phyloP scores from a whole-genome alignment of 2,113 vertebrate species.

The Oostethus manadensis region DNA sequence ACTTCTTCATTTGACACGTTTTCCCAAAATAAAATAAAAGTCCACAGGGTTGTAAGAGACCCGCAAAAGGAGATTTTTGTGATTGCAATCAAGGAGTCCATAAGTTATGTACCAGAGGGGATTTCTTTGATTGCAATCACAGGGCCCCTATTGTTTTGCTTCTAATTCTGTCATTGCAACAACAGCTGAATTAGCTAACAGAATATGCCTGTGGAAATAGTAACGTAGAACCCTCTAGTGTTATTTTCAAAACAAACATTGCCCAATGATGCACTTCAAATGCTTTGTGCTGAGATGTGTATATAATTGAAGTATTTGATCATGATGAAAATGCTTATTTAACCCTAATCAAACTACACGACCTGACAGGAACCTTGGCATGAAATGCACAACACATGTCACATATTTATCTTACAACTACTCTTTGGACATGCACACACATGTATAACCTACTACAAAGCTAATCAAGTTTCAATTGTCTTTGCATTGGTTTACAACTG shows the following conservation, averaged over 20 bases:
- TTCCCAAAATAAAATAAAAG: slow-evolving; percentile 20
- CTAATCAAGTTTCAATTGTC: background rate
- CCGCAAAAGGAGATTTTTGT: slow-evolving; percentile 27
- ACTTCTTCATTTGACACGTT: background rate
- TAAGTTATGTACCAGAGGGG: slow-evolving; percentile 10
- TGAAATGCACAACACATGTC: background rate
- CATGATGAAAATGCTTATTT: background rate
- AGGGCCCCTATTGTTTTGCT: slow-evolving; percentile 33
- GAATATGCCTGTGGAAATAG: slow-evolving; percentile 18
- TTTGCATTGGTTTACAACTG: background rate
- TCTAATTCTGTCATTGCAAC: slow-evolving; percentile 27
- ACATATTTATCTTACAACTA: too few species aligned
- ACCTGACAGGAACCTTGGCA: background rate
- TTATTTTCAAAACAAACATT: slow-evolving; percentile 3
- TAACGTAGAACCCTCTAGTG: background rate
- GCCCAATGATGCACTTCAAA: slow-evolving; percentile 7
- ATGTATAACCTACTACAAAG: too few species aligned
- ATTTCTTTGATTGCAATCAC: slow-evolving; percentile 58
- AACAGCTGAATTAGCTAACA: slow-evolving; percentile 18
- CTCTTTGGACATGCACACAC: too few species aligned
- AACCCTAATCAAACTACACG: background rate
- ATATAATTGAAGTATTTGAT: background rate
- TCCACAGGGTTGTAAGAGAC: slow-evolving; percentile 22
- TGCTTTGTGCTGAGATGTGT: slow-evolving; percentile 1
- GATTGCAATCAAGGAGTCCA: slow-evolving; percentile 56